phyloP scores from a whole-genome alignment of 2,113 vertebrate species.

The Bungarus multicinctus region DNA sequence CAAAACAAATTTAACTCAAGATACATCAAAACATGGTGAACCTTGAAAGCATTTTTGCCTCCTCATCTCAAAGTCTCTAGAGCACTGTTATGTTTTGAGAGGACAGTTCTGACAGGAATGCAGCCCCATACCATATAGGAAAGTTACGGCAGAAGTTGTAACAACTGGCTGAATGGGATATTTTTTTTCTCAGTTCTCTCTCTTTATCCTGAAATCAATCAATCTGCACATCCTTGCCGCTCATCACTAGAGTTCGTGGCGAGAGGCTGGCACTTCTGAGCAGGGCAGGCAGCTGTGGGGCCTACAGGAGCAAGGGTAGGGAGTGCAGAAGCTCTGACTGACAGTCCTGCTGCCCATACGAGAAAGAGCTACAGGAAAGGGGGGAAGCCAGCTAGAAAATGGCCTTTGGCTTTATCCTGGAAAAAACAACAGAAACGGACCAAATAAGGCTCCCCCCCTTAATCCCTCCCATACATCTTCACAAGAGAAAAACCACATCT shows the following conservation, averaged over 20 bases:
- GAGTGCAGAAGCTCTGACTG: slow-evolving; percentile 59
- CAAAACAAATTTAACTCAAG: slow-evolving; percentile 56
- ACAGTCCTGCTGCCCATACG: slow-evolving; percentile 64
- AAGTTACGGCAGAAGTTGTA: slow-evolving; percentile 58
- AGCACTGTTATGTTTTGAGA: slow-evolving; percentile 53
- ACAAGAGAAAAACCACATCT: slow-evolving; percentile 47
- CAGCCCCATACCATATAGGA: slow-evolving; percentile 24
- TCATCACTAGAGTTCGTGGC: slow-evolving; percentile 64
- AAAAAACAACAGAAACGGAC: slow-evolving; percentile 70
- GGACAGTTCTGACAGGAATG: slow-evolving; percentile 45
- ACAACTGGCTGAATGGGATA: slow-evolving; percentile 53
- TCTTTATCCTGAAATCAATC: slow-evolving; percentile 63
- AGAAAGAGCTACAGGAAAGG: slow-evolving; percentile 59
- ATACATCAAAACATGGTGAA: slow-evolving; percentile 64
- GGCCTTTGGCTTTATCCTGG: slow-evolving; percentile 71
- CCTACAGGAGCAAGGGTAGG: slow-evolving; percentile 57
- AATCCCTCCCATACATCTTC: slow-evolving; percentile 51
- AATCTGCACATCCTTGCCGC: slow-evolving; percentile 71
- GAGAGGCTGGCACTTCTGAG: slow-evolving; percentile 67
- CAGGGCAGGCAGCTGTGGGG: slow-evolving; percentile 57
- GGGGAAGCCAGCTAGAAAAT: slow-evolving; percentile 62
- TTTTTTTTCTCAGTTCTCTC: slow-evolving; percentile 63
- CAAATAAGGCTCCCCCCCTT: slow-evolving; percentile 55
- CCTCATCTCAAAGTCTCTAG: slow-evolving; percentile 63
- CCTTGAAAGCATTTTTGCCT: slow-evolving; percentile 55